A percentile compares a stretch with the other conserved stretches of the same genome.
Conservation (phyloP, 2,113 vertebrate genomes). For the Myanophis thanlyinensis region DNA sequence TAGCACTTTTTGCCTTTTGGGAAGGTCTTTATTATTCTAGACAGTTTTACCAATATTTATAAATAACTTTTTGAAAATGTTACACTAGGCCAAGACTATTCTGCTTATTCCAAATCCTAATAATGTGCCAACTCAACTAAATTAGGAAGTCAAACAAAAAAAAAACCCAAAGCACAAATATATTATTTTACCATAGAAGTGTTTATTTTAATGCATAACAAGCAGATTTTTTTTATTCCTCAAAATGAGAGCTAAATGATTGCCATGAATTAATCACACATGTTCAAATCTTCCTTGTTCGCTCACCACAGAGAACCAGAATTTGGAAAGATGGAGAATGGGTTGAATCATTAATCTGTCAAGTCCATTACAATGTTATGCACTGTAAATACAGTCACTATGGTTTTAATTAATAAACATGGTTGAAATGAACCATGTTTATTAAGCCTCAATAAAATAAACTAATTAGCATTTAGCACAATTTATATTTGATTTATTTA, state of each 20-base stretch:
- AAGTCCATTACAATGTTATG: too few relatives aligned
- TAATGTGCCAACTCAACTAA: neutral
- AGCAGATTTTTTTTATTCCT: neutral
- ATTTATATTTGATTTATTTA: neutral
- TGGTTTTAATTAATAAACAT: too few relatives aligned
- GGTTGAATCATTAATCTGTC: neutral
- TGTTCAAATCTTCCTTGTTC: neutral
- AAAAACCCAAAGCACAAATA: too few relatives aligned
- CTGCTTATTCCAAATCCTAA: neutral
- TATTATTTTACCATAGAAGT: neutral
- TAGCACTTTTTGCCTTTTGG: neutral
- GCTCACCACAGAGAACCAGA: neutral
- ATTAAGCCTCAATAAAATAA: neutral
- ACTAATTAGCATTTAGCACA: neutral
- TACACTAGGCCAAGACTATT: neutral
- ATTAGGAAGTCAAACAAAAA: neutral
- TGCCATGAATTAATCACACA: neutral
- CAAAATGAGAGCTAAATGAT: neutral
- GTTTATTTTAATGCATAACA: neutral
- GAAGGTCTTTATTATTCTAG: neutral
- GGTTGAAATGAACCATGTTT: too few relatives aligned
- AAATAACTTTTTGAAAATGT: neutral
- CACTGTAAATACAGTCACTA: too few relatives aligned
- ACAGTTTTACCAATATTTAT: neutral
- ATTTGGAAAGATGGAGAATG: neutral